These are phyloP conservation scores for Cotesia typhae DNA, from an alignment of 1,140 invertebrate genomes.

Conservation along the genomic window DNA sequence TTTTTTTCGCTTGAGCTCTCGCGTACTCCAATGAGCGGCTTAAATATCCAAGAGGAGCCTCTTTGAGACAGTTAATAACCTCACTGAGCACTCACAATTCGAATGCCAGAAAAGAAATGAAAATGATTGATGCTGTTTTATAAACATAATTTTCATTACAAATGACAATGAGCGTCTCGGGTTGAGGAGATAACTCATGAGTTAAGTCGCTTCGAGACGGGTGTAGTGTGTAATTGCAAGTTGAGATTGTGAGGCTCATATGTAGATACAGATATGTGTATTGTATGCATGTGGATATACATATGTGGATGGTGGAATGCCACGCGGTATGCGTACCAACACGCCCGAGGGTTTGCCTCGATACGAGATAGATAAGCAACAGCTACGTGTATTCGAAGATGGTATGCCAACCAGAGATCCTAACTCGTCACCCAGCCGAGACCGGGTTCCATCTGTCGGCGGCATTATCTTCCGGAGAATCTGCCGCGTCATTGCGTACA, in stretches of 20 bases:
- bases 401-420: constrained; percentile 46
- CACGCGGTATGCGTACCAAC: constrained; percentile 48
- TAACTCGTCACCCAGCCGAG: constrained; percentile 43
- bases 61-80: constrained; percentile 12
- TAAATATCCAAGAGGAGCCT: not conserved
- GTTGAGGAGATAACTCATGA: not conserved
- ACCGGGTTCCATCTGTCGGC: constrained; percentile 46
- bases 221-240: constrained; percentile 19
- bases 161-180: not conserved
- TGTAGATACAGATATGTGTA: constrained; percentile 19
- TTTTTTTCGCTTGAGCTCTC: not conserved
- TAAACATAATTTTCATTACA: not conserved
- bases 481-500: constrained; percentile 49
- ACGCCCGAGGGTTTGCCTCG: constrained; percentile 42
- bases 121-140: constrained; percentile 25
- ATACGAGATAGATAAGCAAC: constrained; percentile 34
- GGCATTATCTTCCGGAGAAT: constrained; percentile 45
- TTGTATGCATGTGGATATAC: constrained; percentile 40
- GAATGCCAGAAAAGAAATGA: constrained; percentile 7
- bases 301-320: constrained; percentile 52
- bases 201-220: constrained; percentile 16
- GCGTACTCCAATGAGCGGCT: not conserved
- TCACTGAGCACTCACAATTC: constrained; percentile 22
- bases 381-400: constrained; percentile 37
- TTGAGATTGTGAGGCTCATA: constrained; percentile 12